Evolutionary conservation across 1,140 invertebrate genomes (phyloP).

Genomic region (Pseudobourletiella spinata): DNA sequence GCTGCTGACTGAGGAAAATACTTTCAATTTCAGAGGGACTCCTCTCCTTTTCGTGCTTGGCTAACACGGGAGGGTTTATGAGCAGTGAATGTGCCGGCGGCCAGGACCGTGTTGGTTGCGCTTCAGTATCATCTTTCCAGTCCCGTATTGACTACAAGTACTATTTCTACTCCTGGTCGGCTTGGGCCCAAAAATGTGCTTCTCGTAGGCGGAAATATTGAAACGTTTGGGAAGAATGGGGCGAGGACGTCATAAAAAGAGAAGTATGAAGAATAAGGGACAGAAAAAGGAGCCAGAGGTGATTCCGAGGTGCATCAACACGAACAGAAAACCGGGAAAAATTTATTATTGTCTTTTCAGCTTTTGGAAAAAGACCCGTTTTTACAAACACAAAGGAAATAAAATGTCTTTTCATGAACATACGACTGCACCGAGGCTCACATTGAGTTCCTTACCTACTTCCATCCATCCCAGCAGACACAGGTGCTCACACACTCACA

Average conservation of each 20-base stretch:
- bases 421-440: constrained; percentile 53
- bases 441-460: too few relatives aligned
- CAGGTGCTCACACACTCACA: background rate
- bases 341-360: constrained; percentile 31
- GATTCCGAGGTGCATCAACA: constrained; percentile 19
- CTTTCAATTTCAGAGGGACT: too few relatives aligned
- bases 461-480: too few relatives aligned
- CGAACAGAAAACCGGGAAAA: constrained; percentile 20
- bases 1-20: too few relatives aligned
- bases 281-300: background rate
- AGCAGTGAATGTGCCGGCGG: too few relatives aligned
- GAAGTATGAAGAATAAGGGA: background rate
- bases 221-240: too few relatives aligned
- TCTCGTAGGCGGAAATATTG: too few relatives aligned
- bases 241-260: background rate
- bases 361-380: constrained; percentile 19
- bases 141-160: background rate
- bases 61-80: too few relatives aligned
- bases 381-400: constrained; percentile 18
- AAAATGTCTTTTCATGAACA: constrained; percentile 21
- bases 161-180: too few relatives aligned
- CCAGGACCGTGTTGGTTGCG: background rate
- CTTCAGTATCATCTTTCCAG: background rate
- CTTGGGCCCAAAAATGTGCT: too few relatives aligned
- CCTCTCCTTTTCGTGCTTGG: too few relatives aligned